Percentiles rank a stretch among this genome's conserved stretches.
These are phyloP conservation scores for Gasterosteus aculeatus DNA, from an alignment of 2,113 vertebrate genomes.

Conservation along the genomic window DNA sequence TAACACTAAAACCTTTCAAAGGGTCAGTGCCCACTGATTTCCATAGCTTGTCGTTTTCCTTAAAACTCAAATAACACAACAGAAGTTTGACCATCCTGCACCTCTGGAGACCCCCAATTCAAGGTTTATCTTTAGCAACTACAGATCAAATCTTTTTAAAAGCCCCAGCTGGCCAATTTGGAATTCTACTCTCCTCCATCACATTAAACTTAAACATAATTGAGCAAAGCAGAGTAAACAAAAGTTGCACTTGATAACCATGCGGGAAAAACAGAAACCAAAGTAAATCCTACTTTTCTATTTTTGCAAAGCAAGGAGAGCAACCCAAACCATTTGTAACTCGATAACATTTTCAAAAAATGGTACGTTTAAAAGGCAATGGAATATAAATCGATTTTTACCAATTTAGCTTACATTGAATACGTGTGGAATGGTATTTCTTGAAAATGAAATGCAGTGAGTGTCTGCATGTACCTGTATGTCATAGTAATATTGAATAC, in stretches of 20 bases:
- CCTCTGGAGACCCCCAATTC: conserved; percentile 13
- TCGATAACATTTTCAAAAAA: conserved; percentile 27
- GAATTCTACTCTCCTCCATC: conserved; percentile 15
- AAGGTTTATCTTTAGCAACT: conserved; percentile 22
- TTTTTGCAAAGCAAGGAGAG: conserved; percentile 50
- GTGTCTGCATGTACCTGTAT: conserved; percentile 34
- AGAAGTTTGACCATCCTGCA: conserved; percentile 12
- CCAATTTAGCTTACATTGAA: conserved; percentile 17
- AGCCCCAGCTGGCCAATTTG: conserved; percentile 17
- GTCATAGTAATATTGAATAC: conserved; percentile 54
- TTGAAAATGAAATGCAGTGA: conserved; percentile 33
- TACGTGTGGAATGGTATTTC: conserved; percentile 19
- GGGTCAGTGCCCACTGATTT: conserved; percentile 4
- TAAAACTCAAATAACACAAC: conserved; percentile 29
- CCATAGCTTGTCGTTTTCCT: conserved; percentile 16
- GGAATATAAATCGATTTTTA: conserved; percentile 5
- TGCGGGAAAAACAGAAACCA: conserved; percentile 63
- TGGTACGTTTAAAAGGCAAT: conserved; percentile 31
- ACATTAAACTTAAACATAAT: conserved; percentile 40
- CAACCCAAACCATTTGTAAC: conserved; percentile 12
- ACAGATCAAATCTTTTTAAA: conserved; percentile 10
- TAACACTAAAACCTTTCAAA: conserved; percentile 13
- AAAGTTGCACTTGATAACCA: conserved; percentile 55
- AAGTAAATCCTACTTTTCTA: conserved; percentile 50
- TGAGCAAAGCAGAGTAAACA: conserved; percentile 32